Base-by-base conservation (phyloP, 2,797 vertebrate species). In the Cirrhinus mrigala region DNA sequence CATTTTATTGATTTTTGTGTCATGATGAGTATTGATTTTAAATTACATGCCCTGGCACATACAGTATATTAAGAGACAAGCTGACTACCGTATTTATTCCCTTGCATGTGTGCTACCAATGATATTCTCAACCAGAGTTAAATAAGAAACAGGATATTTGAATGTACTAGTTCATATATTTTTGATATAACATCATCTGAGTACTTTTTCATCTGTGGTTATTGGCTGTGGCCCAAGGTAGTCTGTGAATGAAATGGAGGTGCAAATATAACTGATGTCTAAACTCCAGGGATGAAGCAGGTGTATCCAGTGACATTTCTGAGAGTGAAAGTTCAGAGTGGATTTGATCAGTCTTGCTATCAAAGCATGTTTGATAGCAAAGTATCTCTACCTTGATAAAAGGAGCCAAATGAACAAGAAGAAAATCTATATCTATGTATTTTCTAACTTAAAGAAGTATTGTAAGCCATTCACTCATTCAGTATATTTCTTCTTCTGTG, bases 251-350 rank as follows among this genome's bases (percentile, higher is more conserved):
- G 27, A 79, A 79, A 50, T 18, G 44, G 64, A 84, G 37, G 62
- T 44, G 33, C 22, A 44, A 44, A 77, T 75, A 64, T 71, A 66
- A 84, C 76, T 84, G 76, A 71, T 79, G 75, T 62, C 66, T 58
- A 18, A 56, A 84, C 24, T 84, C n/a, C 15, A 71, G 66, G 40
- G 66, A 79, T 18, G 77, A 85, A 80, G 22, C 27, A 60, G 52
- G 56, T 20, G 78, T 81, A 74, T 81, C 56, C 84, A 80, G 58
- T 81, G 84, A 85, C 77, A 85, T 85, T 85, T 85, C 46, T 64
- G n/a, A 54, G 14, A 79, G 40, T 50, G 27, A 74, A 74, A 66
- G 48, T 60, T 71, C 27, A 48, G 14, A 40, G 56, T 40, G 78
- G 74, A 80, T 80, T 81, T 7, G 56, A 73, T 78, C 44, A 78